Percentiles rank a stretch among this genome's conserved stretches.
Conservation (phyloP, 2,113 vertebrate genomes). For the Accipiter cooperii region DNA sequence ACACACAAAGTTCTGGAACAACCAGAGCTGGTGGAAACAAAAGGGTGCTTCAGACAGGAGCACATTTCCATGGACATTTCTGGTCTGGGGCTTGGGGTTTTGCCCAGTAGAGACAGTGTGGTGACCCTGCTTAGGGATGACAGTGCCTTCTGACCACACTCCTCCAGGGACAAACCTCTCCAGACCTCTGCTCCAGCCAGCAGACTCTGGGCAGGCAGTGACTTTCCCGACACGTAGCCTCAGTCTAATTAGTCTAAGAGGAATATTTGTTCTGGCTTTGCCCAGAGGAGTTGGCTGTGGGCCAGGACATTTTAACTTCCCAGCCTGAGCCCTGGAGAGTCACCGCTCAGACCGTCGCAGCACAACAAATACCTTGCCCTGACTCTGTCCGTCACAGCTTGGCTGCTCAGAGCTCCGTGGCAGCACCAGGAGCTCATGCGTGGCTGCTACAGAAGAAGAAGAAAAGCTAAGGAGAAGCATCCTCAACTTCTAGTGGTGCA, state of each 20-base stretch:
- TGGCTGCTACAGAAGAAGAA: not conserved
- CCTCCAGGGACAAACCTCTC: not conserved
- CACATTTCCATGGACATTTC: not conserved
- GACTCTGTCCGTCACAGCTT: not conserved
- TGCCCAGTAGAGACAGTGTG: not conserved
- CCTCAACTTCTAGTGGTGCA: not conserved
- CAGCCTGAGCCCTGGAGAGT: not conserved
- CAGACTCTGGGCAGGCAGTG: not conserved
- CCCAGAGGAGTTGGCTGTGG: not conserved
- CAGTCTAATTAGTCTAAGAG: not conserved
- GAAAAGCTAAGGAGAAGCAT: not conserved
- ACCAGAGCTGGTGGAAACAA: not conserved
- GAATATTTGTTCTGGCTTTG: conserved; percentile 21
- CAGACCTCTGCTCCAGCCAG: not conserved
- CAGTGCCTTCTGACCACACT: not conserved
- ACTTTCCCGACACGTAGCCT: not conserved
- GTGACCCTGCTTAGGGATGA: not conserved
- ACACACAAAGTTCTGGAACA: not conserved
- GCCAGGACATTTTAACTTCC: not conserved
- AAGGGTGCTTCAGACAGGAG: not conserved
- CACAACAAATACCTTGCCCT: not conserved
- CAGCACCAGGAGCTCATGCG: not conserved
- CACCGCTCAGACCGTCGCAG: not conserved
- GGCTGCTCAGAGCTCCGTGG: not conserved
- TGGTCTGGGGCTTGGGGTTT: not conserved